phyloP scores from a whole-genome alignment of 1,140 invertebrate species.

The Nephila pilipes region DNA sequence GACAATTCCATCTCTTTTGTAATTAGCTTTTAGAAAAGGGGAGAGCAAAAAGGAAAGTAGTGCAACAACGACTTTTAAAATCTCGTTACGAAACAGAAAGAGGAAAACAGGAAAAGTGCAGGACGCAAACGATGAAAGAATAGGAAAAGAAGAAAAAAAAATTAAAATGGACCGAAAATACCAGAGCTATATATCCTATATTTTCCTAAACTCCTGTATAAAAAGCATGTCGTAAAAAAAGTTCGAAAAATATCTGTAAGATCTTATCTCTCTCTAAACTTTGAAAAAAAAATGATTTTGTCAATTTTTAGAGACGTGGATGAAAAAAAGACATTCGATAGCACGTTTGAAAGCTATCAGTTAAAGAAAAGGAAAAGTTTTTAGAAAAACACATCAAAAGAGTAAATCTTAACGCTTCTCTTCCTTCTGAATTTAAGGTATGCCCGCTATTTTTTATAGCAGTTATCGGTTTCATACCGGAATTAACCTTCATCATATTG shows the following conservation, averaged over 20 bases:
- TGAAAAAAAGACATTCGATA: background rate
- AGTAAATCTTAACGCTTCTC: slow-evolving; percentile 59
- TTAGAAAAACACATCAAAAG: background rate
- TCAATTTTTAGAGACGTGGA: slow-evolving; percentile 37
- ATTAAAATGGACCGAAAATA: background rate
- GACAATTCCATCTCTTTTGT: slow-evolving; percentile 66
- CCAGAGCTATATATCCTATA: background rate
- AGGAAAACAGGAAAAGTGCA: slow-evolving; percentile 47
- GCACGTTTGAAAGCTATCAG: slow-evolving; percentile 28
- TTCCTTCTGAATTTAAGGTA: background rate
- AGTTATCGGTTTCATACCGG: slow-evolving; percentile 66
- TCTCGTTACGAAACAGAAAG: slow-evolving; percentile 56
- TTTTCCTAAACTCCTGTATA: background rate
- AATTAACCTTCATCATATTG: slow-evolving; percentile 67
- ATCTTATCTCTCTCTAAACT: slow-evolving; percentile 58
- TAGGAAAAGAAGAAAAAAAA: background rate
- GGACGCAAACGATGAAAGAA: background rate
- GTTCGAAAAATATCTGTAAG: slow-evolving; percentile 41
- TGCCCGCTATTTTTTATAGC: background rate
- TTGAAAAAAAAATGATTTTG: slow-evolving; percentile 35
- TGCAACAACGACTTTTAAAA: slow-evolving; percentile 60
- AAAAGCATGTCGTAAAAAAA: slow-evolving; percentile 45
- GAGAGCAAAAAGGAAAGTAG: slow-evolving; percentile 7
- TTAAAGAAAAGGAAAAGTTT: slow-evolving; percentile 15
- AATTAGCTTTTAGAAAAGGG: slow-evolving; percentile 63